These are phyloP conservation scores for Gymnosoma rotundatum DNA, from an alignment of 2,888 invertebrate genomes.

Conservation along the genomic window DNA sequence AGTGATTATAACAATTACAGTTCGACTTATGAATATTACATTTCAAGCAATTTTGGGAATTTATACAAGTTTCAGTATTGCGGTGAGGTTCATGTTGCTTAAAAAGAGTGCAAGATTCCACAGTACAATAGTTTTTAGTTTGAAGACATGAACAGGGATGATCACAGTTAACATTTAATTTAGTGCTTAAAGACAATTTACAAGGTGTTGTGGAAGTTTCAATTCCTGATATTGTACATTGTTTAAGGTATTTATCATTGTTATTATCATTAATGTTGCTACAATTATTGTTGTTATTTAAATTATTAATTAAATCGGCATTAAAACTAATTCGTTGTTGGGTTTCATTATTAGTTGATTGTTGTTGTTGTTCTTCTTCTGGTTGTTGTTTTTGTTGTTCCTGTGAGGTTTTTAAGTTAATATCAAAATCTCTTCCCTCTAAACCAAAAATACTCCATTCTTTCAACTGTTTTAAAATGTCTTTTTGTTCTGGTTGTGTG, in stretches of 20 bases:
- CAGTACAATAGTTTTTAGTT: slow-evolving; percentile 49
- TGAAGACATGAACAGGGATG: slow-evolving; percentile 76
- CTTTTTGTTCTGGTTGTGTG: slow-evolving; percentile 76
- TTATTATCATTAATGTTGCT: slow-evolving; percentile 49
- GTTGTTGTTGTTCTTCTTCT: slow-evolving; percentile 8
- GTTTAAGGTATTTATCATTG: slow-evolving; percentile 44
- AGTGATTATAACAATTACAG: slow-evolving; percentile 43
- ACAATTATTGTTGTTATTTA: slow-evolving; percentile 50
- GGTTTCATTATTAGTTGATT: slow-evolving; percentile 59
- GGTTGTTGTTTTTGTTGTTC: slow-evolving; percentile 24
- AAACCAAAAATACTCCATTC: slow-evolving; percentile 82
- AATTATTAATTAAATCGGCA: slow-evolving; percentile 53
- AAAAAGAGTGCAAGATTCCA: slow-evolving; percentile 38
- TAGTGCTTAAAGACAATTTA: slow-evolving; percentile 71
- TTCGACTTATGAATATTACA: slow-evolving; percentile 26
- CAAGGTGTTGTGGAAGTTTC: slow-evolving; percentile 59
- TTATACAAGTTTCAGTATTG: slow-evolving; percentile 36
- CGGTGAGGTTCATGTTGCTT: slow-evolving; percentile 8
- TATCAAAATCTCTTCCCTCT: slow-evolving; percentile 77
- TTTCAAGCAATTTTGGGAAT: slow-evolving; percentile 43
- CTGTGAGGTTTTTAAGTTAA: slow-evolving; percentile 62
- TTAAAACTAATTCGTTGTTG: slow-evolving; percentile 72
- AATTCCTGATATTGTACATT: slow-evolving; percentile 55
- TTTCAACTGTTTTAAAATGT: slow-evolving; percentile 80
- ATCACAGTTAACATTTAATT: slow-evolving; percentile 75